Conservation (phyloP, 2,888 invertebrate genomes). For the Folsomia candida region DNA sequence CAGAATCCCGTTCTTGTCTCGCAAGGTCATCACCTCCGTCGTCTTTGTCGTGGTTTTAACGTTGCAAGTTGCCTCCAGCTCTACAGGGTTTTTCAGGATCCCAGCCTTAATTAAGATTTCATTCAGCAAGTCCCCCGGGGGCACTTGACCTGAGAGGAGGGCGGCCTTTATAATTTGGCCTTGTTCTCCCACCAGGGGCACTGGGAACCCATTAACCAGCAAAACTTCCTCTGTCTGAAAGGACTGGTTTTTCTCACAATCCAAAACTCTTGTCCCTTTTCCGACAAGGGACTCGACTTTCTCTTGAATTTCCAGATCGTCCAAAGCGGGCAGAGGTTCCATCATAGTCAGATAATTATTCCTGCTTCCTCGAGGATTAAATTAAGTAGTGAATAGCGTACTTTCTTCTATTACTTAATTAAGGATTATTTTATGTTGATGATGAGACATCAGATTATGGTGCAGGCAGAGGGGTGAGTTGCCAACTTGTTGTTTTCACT, state of each 20-base stretch:
- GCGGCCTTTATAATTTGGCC: constrained; percentile 68
- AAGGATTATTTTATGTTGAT: background rate
- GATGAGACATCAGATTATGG: too few relatives aligned
- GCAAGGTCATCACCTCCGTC: constrained; percentile 68
- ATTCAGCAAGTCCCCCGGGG: constrained; percentile 69
- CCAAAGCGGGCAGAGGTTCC: constrained; percentile 56
- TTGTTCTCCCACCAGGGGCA: constrained; percentile 66
- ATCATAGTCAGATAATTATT: too few relatives aligned
- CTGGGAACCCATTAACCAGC: constrained; percentile 68
- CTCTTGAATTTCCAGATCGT: constrained; percentile 70
- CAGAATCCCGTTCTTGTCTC: constrained; percentile 63
- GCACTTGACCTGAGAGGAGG: constrained; percentile 60
- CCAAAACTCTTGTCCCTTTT: constrained; percentile 68
- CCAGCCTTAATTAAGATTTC: constrained; percentile 67
- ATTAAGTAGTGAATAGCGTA: too few relatives aligned
- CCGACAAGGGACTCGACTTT: constrained; percentile 72
- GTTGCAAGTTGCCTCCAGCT: constrained; percentile 68
- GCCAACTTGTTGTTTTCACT: background rate
- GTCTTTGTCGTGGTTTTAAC: constrained; percentile 70
- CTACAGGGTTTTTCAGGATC: constrained; percentile 63
- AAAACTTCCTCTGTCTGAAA: constrained; percentile 70
- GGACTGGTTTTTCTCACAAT: constrained; percentile 71
- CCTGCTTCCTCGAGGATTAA: too few relatives aligned
- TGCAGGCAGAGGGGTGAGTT: too few relatives aligned
- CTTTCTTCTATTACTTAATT: background rate